Evolutionary conservation across 2,113 vertebrate genomes (phyloP), one percentile per base, ranked within the genome.

Genomic region (Alligator mississippiensis): DNA sequence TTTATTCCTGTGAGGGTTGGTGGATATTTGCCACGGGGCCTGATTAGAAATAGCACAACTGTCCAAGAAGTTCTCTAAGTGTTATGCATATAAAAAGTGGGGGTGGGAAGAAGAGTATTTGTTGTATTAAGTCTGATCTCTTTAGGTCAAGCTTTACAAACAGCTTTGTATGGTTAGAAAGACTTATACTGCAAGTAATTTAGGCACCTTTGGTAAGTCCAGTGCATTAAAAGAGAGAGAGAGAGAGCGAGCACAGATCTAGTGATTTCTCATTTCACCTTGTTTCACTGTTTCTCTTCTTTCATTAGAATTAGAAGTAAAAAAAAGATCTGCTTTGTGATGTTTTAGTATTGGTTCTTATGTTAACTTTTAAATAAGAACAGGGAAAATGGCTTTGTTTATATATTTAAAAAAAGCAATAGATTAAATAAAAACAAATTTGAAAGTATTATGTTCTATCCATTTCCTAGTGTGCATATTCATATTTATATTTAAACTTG

Each of bases 1-100:
- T 97, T 98, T 97, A 98, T 97, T 98, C 98, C 97, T 97, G 88
- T 70, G 98, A 98, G 98, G 93, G 82, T 94, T 96, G 86, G 92
- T 54, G 93, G 95, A 92, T 98, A 95, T 97, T 98, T 95, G 97
- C 97, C 93, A 93, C 72, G 94, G 96, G 95, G 93, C 95, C 96
- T 96, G 92, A 96, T 98, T 96, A 97, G 96, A 95, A 95, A 93
- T 76, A 96, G 79, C 97, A 93, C 84, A 97, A 97, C 96, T 98
- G 95, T 96, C 97, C 91, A 93, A 97, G 96, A 97, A 98, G 96
- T 94, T 96, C 84, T 94, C 93, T 95, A 96, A 93, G 78, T 91
- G 84, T 92, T 93, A 94, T 91, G 84, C 47, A 91, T 87, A 79
- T 92, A 85, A 80, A 90, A 1, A 47, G 47, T 47, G 47, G 47